Percentiles rank a stretch among this genome's conserved stretches.
Conservation (phyloP, 92 coral and sea anemone genomes). For the Nematostella vectensis region DNA sequence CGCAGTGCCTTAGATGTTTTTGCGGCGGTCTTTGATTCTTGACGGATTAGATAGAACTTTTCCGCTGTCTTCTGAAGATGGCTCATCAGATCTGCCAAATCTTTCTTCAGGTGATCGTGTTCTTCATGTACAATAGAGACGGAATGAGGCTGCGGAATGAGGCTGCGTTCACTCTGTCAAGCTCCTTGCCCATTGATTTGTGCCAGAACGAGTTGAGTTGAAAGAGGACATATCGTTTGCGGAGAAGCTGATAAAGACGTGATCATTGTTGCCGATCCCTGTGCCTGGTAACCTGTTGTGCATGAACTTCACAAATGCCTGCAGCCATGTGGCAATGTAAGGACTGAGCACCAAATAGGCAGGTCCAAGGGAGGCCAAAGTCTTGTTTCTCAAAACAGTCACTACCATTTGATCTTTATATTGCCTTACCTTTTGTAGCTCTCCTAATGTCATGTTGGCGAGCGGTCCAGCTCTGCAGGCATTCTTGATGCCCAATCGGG, state of each 20-base stretch:
- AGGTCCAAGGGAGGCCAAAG: slow-evolving; percentile 12
- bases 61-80: slow-evolving; percentile 31
- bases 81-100: slow-evolving; percentile 38
- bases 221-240: slow-evolving; percentile 39
- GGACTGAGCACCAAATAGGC: slow-evolving; percentile 23
- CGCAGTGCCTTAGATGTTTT: slow-evolving; percentile 34
- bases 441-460: slow-evolving; percentile 40
- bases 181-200: slow-evolving; percentile 20
- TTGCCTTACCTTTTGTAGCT: slow-evolving; percentile 21
- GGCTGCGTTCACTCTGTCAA: slow-evolving; percentile 13
- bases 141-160: slow-evolving; percentile 36
- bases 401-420: slow-evolving; percentile 30
- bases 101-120: slow-evolving; percentile 23
- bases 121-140: slow-evolving; percentile 33
- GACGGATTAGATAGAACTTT: slow-evolving; percentile 26
- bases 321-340: slow-evolving; percentile 14
- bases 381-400: slow-evolving; percentile 30
- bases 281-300: slow-evolving; percentile 19
- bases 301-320: slow-evolving; percentile 15
- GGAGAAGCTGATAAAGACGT: slow-evolving; percentile 25
- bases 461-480: slow-evolving; percentile 43
- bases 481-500: slow-evolving; percentile 28
- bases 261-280: slow-evolving; percentile 8
- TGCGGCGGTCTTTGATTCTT: slow-evolving; percentile 37
- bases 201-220: slow-evolving; percentile 51